phyloP scores from a whole-genome alignment of 2,797 vertebrate genomes.

The Melanotaenia boesemani region DNA sequence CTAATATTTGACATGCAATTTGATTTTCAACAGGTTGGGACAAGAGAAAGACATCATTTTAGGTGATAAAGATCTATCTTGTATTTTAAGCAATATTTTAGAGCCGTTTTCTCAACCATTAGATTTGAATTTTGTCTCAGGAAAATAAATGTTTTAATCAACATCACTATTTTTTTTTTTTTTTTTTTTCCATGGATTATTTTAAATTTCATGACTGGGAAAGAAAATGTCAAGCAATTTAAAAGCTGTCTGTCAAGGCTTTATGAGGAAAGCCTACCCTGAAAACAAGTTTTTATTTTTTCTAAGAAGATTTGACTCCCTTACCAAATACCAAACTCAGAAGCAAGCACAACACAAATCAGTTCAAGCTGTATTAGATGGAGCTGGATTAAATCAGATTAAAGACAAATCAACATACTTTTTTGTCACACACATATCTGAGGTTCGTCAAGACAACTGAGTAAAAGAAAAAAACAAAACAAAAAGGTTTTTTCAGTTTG shows the following conservation, averaged over 20 bases:
- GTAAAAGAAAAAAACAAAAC: neutral
- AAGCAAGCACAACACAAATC: neutral
- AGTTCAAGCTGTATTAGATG: conserved; percentile 15
- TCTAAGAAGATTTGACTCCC: neutral
- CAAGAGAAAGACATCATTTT: neutral
- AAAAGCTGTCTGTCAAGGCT: too few species aligned
- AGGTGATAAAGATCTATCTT: neutral
- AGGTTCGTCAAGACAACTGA: neutral
- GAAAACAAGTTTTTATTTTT: neutral
- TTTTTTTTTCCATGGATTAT: neutral
- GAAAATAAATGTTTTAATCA: neutral
- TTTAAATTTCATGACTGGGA: neutral
- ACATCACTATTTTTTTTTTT: neutral
- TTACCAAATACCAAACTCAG: too few species aligned
- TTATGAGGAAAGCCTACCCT: neutral
- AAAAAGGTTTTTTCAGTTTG: neutral
- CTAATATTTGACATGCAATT: neutral
- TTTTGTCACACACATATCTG: neutral
- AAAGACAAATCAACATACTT: conserved; percentile 1
- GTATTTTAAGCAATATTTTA: neutral
- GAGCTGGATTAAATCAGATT: conserved; percentile 39
- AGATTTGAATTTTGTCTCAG: neutral
- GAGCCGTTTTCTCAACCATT: neutral
- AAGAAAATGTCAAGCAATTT: too few species aligned
- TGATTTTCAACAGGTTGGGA: neutral